Evolutionary conservation across 2,113 vertebrate species (phyloP), one percentile per base, ranked within the genome.

Genomic region (Psammodynastes pulverulentus): DNA sequence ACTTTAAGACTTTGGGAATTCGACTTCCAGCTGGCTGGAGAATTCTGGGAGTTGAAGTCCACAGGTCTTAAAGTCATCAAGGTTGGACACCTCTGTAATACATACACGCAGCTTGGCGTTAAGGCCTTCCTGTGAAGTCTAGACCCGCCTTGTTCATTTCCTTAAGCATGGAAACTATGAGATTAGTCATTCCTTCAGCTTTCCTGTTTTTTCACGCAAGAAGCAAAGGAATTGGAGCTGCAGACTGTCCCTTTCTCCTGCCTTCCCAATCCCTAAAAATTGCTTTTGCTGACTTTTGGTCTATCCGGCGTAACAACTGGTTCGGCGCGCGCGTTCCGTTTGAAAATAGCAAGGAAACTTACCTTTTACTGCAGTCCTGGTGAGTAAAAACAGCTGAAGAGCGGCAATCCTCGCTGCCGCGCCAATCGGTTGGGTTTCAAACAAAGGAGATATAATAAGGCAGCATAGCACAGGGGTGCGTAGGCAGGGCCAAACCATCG

Each of bases 141-240:
- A 0, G 54, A 46, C 49, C 39, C 0, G 0, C 17, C 17, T 53
- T 15, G 9, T 23, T 52, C 56, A 53, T 0, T 0, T 58, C 0
- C 0, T 72, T 34, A 39, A 48, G 0, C 0, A 54, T 12, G 46
- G 45, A 48, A 53, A 89, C 53, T 24, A 91, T 67, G 6, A 17
- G 17, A 46, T 5, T 0, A 39, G 13, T 9, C 34, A 89, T 1
- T 9, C n/a, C 23, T 51, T 4, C 0, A 0, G 0, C 84, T 51
- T 13, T 45, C 62, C 52, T 79, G 2, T 1, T 24, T 26, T n/a
- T 58, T 5, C 0, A 21, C 1, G 51, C 0, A 3, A 52, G 17
- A 13, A 89, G n/a, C 72, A 39, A 43, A 56, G 23, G 12, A 21
- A 9, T 29, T 26, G 9, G 3, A 21, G 1, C 4, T 0, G 1